phyloP scores from a whole-genome alignment of 2,113 vertebrate species.

The Ivindomyrus marchei region DNA sequence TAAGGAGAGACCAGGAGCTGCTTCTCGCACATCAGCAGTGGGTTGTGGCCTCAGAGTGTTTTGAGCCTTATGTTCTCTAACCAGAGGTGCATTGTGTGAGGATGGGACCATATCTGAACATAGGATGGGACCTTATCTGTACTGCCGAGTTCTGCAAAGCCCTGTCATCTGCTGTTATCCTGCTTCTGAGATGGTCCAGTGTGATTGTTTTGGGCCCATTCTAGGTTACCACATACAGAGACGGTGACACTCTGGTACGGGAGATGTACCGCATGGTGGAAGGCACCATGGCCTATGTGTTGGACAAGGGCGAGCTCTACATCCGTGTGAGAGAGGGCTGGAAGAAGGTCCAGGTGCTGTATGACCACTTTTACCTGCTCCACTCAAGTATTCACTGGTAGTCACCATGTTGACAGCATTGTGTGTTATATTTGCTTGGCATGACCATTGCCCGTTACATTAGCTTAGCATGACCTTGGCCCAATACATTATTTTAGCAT shows the following conservation, averaged over 20 bases:
- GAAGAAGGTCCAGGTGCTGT: slow-evolving; percentile 76
- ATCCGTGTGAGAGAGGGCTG: slow-evolving; percentile 74
- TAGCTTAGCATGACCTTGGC: neutral
- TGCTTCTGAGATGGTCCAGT: neutral
- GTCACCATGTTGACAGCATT: neutral
- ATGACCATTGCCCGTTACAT: neutral
- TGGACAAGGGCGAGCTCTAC: slow-evolving; percentile 75
- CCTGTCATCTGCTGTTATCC: neutral
- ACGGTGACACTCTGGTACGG: slow-evolving; percentile 62
- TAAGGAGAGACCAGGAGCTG: slow-evolving; percentile 46
- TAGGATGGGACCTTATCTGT: neutral
- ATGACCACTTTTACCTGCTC: neutral
- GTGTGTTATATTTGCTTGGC: neutral
- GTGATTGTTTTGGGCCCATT: slow-evolving; percentile 1
- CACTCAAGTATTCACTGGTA: neutral
- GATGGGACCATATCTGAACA: neutral
- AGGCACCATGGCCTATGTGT: slow-evolving; percentile 75
- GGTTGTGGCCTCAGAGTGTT: neutral
- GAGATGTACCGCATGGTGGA: slow-evolving; percentile 65
- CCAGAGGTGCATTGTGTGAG: neutral
- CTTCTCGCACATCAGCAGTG: neutral
- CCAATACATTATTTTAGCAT: neutral
- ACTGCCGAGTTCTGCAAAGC: neutral
- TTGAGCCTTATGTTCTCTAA: neutral
- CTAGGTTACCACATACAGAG: slow-evolving; percentile 70